A percentile compares a stretch with the other conserved stretches of the same genome.
phyloP scores from a whole-genome alignment of 2,797 vertebrate species.

The Natrix natrix region DNA sequence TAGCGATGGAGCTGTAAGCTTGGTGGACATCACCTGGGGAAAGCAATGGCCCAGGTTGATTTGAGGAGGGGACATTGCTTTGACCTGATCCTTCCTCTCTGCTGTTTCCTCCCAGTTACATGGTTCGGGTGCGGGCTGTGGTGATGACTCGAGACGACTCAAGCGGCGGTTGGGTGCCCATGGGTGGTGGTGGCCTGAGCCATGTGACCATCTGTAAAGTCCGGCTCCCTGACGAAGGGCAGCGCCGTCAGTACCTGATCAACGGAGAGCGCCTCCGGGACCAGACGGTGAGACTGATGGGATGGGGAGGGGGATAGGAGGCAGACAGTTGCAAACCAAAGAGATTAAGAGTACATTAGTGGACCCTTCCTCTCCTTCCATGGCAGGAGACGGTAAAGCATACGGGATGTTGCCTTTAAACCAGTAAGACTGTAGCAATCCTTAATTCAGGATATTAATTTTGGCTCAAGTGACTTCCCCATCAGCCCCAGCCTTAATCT shows the following conservation, averaged over 20 bases:
- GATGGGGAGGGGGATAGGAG: not conserved
- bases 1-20: not conserved
- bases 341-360: not conserved
- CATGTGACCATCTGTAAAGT: slow-evolving; percentile 88
- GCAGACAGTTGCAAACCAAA: not conserved
- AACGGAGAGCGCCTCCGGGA: slow-evolving; percentile 88
- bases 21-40: not conserved
- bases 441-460: not conserved
- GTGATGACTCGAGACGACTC: slow-evolving; percentile 96
- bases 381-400: not conserved
- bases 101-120: slow-evolving; percentile 72
- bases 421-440: not conserved
- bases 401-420: not conserved
- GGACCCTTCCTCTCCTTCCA: not conserved
- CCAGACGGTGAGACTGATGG: slow-evolving; percentile 83
- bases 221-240: slow-evolving; percentile 78
- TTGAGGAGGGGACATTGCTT: not conserved
- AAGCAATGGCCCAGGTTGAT: not conserved
- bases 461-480: not conserved
- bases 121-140: slow-evolving; percentile 90
- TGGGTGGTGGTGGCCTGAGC: slow-evolving; percentile 89
- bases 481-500: not conserved
- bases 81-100: slow-evolving; percentile 18
- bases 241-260: slow-evolving; percentile 82
- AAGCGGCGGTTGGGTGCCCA: slow-evolving; percentile 91